Base-by-base conservation (phyloP, 2,888 invertebrate species). In the Sturmia bella region DNA sequence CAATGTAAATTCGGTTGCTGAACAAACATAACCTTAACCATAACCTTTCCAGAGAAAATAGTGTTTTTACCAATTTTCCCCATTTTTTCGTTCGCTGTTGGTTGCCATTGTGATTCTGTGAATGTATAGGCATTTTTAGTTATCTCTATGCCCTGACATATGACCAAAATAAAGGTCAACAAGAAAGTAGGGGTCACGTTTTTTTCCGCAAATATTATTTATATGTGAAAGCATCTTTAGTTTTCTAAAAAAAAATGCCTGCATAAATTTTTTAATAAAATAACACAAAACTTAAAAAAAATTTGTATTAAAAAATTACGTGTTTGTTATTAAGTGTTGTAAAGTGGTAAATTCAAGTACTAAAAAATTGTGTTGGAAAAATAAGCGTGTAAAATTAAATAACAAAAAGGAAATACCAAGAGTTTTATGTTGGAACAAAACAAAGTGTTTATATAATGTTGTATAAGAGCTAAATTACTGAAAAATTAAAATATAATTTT, bases 311-410 rank as follows among this genome's bases (percentile, higher is more conserved):
- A 39, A 74, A 75, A 73, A n/a, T 5, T 66, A 54, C 15, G 52
- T 76, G 66, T 66, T 59, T 43, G 17, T 39, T 57, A 50, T 19
- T 37, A 66, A 41, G 66, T 66, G 76, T 76, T 52, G 48, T 68
- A 68, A 69, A 66, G 75, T 75, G 48, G 74, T 19, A 48, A 32
- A 63, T 68, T 19, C 12, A 57, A 57, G 32, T 63, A 45, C 54
- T 52, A 32, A 45, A 32, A 27, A 12, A 64, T 37, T 57, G 27
- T 72, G 24, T 24, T 15, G 15, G 43, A 61, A 56, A 17, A 61
- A 37, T 57, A 72, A 41, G 17, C 43, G 9, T 24, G 12, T 17
- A 43, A 54, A 63, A 21, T 32, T 32, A 9, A 9, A 1, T 32
- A 27, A 27, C 27, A 4, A 45, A 54, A 41, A 27, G 13, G 43